These are phyloP conservation scores for Lithophane ornitopus DNA, from an alignment of 2,888 invertebrate genomes.

Conservation along the genomic window DNA sequence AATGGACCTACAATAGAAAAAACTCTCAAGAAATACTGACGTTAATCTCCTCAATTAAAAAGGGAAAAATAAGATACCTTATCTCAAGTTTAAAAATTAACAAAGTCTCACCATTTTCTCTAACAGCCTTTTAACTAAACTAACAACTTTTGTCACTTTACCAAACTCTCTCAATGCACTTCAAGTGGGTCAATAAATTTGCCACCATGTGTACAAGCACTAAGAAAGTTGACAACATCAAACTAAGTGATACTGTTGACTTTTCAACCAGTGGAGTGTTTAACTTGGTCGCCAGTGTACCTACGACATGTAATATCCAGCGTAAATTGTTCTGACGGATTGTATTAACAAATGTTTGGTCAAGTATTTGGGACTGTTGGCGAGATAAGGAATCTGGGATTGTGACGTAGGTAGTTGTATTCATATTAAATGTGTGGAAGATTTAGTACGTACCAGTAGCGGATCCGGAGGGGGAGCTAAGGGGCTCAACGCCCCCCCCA, in stretches of 20 bases:
- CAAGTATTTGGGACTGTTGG: constrained; percentile 30
- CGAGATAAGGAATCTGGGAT: not conserved
- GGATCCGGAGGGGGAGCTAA: too few species aligned
- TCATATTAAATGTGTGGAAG: constrained; percentile 13
- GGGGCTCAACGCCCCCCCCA: too few species aligned
- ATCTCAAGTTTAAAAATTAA: not conserved
- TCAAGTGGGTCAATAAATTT: constrained; percentile 41
- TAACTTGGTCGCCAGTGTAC: constrained; percentile 44
- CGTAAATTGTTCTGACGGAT: constrained; percentile 19
- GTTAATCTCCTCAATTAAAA: not conserved
- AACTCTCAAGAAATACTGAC: not conserved
- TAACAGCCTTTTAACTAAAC: constrained; percentile 20
- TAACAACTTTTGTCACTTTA: constrained; percentile 16
- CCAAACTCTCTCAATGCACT: constrained; percentile 22
- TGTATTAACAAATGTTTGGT: constrained; percentile 14
- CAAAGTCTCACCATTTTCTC: not conserved
- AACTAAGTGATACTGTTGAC: constrained; percentile 47
- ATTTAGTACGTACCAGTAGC: constrained; percentile 2
- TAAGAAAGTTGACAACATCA: constrained; percentile 42
- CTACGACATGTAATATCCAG: constrained; percentile 10
- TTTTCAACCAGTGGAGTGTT: constrained; percentile 46
- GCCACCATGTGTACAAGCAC: constrained; percentile 37
- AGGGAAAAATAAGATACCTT: not conserved
- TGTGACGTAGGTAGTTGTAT: not conserved
- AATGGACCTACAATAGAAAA: not conserved